Base-by-base conservation (phyloP, 2,113 vertebrate species). In the Prolemur simus region DNA sequence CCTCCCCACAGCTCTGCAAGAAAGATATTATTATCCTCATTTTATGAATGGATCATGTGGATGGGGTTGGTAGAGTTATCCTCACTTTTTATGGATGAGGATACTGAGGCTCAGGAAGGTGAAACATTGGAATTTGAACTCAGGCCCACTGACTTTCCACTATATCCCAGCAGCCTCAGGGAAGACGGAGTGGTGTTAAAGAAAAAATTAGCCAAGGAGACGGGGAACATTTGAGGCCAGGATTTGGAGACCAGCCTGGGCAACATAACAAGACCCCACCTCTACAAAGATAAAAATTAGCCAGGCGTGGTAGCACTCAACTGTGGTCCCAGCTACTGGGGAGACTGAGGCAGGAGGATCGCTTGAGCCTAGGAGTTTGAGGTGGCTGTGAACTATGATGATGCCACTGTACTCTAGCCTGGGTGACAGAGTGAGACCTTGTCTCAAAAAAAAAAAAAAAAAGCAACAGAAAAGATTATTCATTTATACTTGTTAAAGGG, bases 21-120 rank as follows among this genome's bases (percentile, higher is more conserved):
- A 73, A 69, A 93, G 42, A 39, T 47, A 47, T n/a, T 58, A 3
- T 58, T 60, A 52, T 9, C 49, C 71, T 80, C 23, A 39, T 42
- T 80, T 68, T 91, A 11, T 7, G 73, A 29, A 64, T 52, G 11
- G 34, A 49, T 29, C 27, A 3, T 21, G 29, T 39, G 23, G 63
- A 32, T 71, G 73, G 27, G n/a, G 42, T 14, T 60, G 12, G 17
- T 42, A 9, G 42, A 42, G 11, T 71, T 74, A 60, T 54, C 34
- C 37, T 52, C 37, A 21, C 60, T 77, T 89, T 74, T 91, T 74
- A 45, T n/a, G 89, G 76, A 91, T 23, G 47, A 82, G 54, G 20
- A 47, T 39, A 20, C 64, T 17, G 52, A 88, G n/a, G 73, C 54
- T 77, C 74, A 77, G 81, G 52, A 47, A 71, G 20, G 18, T 63